Conservation (phyloP, 1,140 invertebrate genomes). For the Drosophila lini region DNA sequence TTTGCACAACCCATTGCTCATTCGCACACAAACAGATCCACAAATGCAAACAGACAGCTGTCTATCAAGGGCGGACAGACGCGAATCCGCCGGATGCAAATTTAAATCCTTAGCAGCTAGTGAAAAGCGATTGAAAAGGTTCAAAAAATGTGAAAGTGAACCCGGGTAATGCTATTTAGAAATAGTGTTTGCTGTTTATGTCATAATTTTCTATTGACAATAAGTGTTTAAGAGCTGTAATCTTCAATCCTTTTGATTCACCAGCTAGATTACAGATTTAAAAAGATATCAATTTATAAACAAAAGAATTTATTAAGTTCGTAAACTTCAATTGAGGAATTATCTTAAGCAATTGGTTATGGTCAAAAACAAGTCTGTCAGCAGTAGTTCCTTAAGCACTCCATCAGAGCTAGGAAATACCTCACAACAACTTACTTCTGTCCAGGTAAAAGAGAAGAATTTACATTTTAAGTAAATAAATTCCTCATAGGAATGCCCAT, state of each 20-base stretch:
- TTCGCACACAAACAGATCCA: constrained; percentile 26
- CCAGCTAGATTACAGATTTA: too few relatives aligned
- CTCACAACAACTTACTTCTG: background rate
- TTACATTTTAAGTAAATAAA: constrained; percentile 3
- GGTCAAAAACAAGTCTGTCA: background rate
- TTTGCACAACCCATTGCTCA: constrained; percentile 77
- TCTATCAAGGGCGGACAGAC: constrained; percentile 49
- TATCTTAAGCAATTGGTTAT: background rate
- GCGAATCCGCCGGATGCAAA: constrained; percentile 17
- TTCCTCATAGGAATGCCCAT: constrained; percentile 6
- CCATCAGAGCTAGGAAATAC: background rate
- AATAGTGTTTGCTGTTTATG: background rate
- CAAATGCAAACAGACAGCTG: constrained; percentile 47
- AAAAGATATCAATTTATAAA: too few relatives aligned
- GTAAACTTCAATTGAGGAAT: background rate
- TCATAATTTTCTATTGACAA: too few relatives aligned
- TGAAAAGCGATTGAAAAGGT: constrained; percentile 12
- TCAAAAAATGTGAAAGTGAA: background rate
- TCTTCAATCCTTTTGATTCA: background rate
- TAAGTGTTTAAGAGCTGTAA: background rate
- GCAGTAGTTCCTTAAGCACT: background rate
- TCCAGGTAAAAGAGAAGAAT: background rate
- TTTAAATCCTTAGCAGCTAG: constrained; percentile 27
- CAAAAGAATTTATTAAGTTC: too few relatives aligned
- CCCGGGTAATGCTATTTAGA: background rate